Base-by-base conservation (phyloP, 2,888 invertebrate genomes). In the Shargacucullia verbasci region DNA sequence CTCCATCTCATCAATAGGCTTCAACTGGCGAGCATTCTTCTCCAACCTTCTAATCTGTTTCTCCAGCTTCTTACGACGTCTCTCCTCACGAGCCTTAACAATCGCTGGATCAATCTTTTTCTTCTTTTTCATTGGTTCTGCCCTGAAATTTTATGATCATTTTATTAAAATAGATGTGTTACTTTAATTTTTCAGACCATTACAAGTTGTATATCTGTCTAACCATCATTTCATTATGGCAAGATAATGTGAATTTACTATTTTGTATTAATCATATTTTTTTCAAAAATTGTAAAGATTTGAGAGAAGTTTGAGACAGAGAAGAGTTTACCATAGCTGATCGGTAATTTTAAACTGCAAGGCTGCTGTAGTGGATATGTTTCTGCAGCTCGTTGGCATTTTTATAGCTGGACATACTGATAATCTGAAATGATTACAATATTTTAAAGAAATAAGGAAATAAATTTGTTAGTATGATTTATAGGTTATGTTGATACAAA, bases 91-190 rank as follows among this genome's bases (percentile, higher is more conserved):
- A 12, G 96, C 96, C 84, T 96, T 97, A 0, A 98, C 72, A 29
- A 99, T 90, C 5, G 95, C 95, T 1, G 98, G 98, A 89, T 99
- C 98, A 0, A 98, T 49, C 82, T 95, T 96, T 84, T 96, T 98
- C 89, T 98, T 99, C 87, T 97, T 99, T 86, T 98, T 99, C 82
- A 99, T 84, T 2, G 99, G 99, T 85, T 98, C 98, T 4, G 96
- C 98, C 84, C 97, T 97, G 77, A 43, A 92, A 90, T 9, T 7
- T 29, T 3, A 9, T 9, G 9, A 29, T n/a, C n/a, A n/a, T n/a
- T n/a, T n/a, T n/a, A n/a, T n/a, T n/a, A n/a, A n/a, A n/a, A n/a
- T n/a, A n/a, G n/a, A n/a, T n/a, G n/a, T n/a, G n/a, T n/a, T n/a
- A n/a, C n/a, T n/a, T n/a, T n/a, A n/a, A n/a, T n/a, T n/a, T n/a